phyloP scores from a whole-genome alignment of 1,140 invertebrate genomes.

The Polyergus mexicanus region DNA sequence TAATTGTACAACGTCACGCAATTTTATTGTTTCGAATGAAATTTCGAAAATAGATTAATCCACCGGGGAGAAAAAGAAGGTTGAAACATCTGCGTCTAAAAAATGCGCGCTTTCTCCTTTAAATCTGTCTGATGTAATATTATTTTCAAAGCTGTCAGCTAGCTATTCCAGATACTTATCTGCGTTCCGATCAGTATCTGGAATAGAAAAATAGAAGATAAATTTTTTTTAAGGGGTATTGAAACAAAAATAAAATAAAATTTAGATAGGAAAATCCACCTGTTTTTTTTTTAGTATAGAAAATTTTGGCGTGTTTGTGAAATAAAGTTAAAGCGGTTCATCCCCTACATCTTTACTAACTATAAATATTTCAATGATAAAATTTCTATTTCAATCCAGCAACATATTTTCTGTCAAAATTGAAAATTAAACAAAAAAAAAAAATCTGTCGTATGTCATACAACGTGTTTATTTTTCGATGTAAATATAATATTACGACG shows the following conservation, averaged over 20 bases:
- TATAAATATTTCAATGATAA: no score
- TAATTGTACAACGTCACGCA: not conserved
- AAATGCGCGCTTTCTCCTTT: not conserved
- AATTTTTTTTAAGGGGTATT: not conserved
- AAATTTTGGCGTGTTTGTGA: no score
- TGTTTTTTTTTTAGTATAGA: no score
- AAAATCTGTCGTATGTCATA: not conserved
- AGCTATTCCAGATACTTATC: no score
- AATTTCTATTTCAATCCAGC: no score
- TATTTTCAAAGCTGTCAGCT: not conserved
- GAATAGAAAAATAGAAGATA: not conserved
- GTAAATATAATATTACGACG: not conserved
- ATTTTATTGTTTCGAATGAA: not conserved
- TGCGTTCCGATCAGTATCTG: not conserved
- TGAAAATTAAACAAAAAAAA: not conserved
- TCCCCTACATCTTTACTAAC: no score
- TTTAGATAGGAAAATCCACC: no score
- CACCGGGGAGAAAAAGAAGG: not conserved
- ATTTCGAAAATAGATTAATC: not conserved
- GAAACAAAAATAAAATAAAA: not conserved
- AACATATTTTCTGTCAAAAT: no score
- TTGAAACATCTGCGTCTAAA: not conserved
- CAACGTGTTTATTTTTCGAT: not conserved
- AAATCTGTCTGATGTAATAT: conserved; percentile 19
- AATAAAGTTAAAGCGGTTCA: no score